These are phyloP conservation scores for Aurelia aurita complex sp. Pacific DNA, from an alignment of 30 jellyfish, hydroid and myxozoan species.

Conservation along the genomic window DNA sequence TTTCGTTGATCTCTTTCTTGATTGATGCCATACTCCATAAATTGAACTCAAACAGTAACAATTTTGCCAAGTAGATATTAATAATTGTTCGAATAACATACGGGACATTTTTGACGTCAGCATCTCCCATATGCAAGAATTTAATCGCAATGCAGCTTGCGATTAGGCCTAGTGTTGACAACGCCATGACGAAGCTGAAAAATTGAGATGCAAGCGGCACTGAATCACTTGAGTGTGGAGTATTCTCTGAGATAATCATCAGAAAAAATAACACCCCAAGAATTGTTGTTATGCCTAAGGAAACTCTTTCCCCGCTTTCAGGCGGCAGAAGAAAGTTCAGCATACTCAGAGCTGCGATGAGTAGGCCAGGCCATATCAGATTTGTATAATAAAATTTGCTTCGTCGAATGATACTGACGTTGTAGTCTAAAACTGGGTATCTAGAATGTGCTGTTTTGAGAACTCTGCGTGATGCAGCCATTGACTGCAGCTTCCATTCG, in stretches of 20 bases:
- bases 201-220: constrained; percentile 18
- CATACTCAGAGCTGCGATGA: constrained; percentile 1
- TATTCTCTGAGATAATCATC: constrained; percentile 5
- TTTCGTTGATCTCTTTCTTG: no score
- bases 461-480: no score
- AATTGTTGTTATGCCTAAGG: constrained; percentile 10
- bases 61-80: no score
- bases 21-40: no score
- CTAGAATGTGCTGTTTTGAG: no score
- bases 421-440: background rate
- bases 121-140: background rate
- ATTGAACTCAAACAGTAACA: no score
- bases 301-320: constrained; percentile 18
- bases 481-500: no score
- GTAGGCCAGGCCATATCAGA: constrained; percentile 22
- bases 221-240: constrained; percentile 3
- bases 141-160: constrained; percentile 3
- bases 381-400: constrained; percentile 6
- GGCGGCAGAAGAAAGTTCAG: constrained; percentile 16
- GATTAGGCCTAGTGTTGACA: constrained; percentile 6
- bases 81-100: background rate
- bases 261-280: constrained; percentile 4
- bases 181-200: constrained; percentile 2
- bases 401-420: constrained; percentile 3
- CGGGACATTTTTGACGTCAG: background rate